These are phyloP conservation scores for Epicauta chinensis DNA, from an alignment of 1,140 invertebrate species.

Conservation along the genomic window DNA sequence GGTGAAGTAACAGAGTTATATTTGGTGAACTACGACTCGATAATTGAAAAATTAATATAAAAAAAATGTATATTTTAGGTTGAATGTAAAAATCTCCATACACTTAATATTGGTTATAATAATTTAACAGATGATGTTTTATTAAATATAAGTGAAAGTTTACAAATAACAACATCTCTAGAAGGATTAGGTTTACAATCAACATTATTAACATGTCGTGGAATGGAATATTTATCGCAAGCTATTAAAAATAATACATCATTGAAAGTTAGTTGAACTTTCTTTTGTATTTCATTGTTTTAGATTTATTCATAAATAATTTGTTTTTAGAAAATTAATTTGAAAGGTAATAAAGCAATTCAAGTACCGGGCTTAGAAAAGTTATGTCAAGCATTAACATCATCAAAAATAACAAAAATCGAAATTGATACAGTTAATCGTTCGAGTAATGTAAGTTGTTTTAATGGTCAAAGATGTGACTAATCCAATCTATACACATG, in stretches of 20 bases:
- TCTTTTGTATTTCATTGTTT: neutral
- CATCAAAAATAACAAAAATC: constrained; percentile 34
- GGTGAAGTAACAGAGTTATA: no score
- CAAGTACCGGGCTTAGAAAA: constrained; percentile 32
- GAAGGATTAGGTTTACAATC: constrained; percentile 37
- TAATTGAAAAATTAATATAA: no score
- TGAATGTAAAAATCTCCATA: constrained; percentile 34
- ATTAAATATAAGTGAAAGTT: constrained; percentile 22
- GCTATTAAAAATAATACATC: constrained; percentile 31
- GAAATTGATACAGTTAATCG: constrained; percentile 38
- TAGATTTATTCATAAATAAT: neutral
- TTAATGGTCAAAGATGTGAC: neutral
- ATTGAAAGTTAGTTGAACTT: constrained; percentile 25
- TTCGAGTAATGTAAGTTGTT: constrained; percentile 33
- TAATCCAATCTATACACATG: neutral
- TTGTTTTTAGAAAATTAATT: constrained; percentile 35
- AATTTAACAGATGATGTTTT: constrained; percentile 36
- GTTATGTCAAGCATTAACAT: constrained; percentile 32
- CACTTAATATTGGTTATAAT: constrained; percentile 37
- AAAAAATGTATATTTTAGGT: constrained; percentile 23
- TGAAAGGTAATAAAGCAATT: constrained; percentile 39
- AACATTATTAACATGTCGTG: constrained; percentile 35
- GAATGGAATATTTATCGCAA: constrained; percentile 27
- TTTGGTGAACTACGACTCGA: no score
- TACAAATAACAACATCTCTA: constrained; percentile 25